A percentile compares a stretch with the other conserved stretches of the same genome.
Evolutionary conservation across 2,797 vertebrate genomes (phyloP).

Genomic region (Chrosomus eos): DNA sequence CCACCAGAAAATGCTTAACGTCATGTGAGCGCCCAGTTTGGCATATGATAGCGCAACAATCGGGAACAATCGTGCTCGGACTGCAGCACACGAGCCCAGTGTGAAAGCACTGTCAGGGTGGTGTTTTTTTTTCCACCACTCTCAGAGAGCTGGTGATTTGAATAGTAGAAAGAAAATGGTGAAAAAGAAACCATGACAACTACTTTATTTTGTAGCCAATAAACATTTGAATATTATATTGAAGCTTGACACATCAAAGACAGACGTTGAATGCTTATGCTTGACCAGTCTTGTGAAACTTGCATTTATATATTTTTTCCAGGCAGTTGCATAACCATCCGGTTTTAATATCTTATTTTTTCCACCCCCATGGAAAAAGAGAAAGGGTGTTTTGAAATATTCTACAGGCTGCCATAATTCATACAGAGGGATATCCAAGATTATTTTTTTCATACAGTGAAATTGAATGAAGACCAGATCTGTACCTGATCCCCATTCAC

Average conservation of each 20-base stretch:
- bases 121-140: too few relatives aligned
- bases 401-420: too few relatives aligned
- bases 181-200: neutral
- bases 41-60: too few relatives aligned
- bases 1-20: too few relatives aligned
- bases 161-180: neutral
- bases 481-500: neutral
- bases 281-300: neutral
- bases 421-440: neutral
- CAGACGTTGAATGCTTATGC: neutral
- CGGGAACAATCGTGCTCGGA: too few relatives aligned
- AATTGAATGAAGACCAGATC: neutral
- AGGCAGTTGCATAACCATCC: neutral
- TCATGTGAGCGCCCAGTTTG: too few relatives aligned
- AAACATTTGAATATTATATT: neutral
- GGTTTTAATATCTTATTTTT: neutral
- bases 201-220: neutral
- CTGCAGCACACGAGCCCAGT: too few relatives aligned
- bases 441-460: neutral
- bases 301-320: neutral
- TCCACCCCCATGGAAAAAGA: neutral
- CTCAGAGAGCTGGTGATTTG: neutral
- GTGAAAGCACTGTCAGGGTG: too few relatives aligned
- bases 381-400: neutral
- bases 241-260: neutral